A percentile compares a stretch with the other conserved stretches of the same genome.
These are phyloP conservation scores for Musca domestica DNA, from an alignment of 1,140 invertebrate genomes.

Conservation along the genomic window DNA sequence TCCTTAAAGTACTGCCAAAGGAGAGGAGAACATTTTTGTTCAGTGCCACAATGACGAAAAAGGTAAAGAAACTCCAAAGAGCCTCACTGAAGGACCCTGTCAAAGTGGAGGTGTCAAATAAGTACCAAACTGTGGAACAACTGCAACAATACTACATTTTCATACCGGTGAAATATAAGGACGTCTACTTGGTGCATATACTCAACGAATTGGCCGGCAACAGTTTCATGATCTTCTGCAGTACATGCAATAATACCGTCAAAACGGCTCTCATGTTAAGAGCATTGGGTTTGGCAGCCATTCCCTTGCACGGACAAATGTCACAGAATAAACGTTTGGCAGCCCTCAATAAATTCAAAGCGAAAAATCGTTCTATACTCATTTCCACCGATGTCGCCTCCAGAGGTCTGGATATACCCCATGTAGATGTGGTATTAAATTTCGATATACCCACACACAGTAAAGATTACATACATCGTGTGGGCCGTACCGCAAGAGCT, in stretches of 20 bases:
- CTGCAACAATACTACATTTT: constrained; percentile 95
- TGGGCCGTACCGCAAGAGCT: constrained; percentile 93
- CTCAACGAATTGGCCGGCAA: constrained; percentile 95
- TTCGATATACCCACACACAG: constrained; percentile 91
- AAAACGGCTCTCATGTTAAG: constrained; percentile 84
- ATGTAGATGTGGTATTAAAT: constrained; percentile 97
- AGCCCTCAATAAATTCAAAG: constrained; percentile 89
- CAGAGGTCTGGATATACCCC: constrained; percentile 95
- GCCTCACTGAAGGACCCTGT: constrained; percentile 91
- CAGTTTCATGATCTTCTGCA: constrained; percentile 96
- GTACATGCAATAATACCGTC: constrained; percentile 90
- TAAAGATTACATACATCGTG: constrained; percentile 85
- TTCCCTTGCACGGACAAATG: constrained; percentile 98
- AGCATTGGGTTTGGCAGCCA: constrained; percentile 84
- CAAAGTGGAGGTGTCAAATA: constrained; percentile 92
- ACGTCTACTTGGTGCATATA: constrained; percentile 94
- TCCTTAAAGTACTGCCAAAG: constrained; percentile 85
- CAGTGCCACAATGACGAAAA: constrained; percentile 98
- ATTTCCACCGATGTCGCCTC: constrained; percentile 98
- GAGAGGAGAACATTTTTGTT: constrained; percentile 88
- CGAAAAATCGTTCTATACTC: constrained; percentile 80
- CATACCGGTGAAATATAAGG: constrained; percentile 96
- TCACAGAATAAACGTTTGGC: constrained; percentile 89
- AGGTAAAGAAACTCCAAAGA: constrained; percentile 93
- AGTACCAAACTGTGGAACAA: constrained; percentile 98